These are phyloP conservation scores for Eriosoma lanigerum DNA, from an alignment of 1,140 invertebrate species.

Conservation along the genomic window DNA sequence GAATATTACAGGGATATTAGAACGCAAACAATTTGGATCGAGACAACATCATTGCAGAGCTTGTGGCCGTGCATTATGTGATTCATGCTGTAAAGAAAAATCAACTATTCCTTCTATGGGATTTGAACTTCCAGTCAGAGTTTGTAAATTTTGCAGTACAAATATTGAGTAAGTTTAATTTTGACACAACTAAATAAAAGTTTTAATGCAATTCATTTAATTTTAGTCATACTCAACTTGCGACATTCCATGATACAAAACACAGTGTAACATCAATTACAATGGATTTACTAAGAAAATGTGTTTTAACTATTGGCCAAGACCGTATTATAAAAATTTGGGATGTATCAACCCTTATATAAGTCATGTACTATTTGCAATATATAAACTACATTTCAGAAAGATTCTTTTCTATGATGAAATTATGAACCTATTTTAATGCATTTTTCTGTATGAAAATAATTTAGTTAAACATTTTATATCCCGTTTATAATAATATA, in stretches of 20 bases:
- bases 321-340: slow-evolving; percentile 92
- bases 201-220: slow-evolving; percentile 55
- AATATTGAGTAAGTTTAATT: slow-evolving; percentile 56
- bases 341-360: slow-evolving; percentile 69
- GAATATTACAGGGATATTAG: slow-evolving; percentile 98
- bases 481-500: too few species aligned
- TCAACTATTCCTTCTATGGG: slow-evolving; percentile 93
- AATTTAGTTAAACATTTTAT: background rate
- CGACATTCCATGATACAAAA: slow-evolving; percentile 92
- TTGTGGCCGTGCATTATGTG: slow-evolving; percentile 93
- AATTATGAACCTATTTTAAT: background rate
- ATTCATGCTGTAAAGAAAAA: slow-evolving; percentile 83
- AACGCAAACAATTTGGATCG: slow-evolving; percentile 86
- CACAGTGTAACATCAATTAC: slow-evolving; percentile 87
- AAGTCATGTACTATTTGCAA: slow-evolving; percentile 20
- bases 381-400: background rate
- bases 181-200: background rate
- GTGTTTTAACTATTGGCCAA: slow-evolving; percentile 88
- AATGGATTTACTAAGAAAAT: slow-evolving; percentile 81
- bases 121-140: slow-evolving; percentile 95
- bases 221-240: slow-evolving; percentile 73
- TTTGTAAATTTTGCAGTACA: slow-evolving; percentile 89
- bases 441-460: slow-evolving; percentile 19
- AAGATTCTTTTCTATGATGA: background rate
- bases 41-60: slow-evolving; percentile 86